Evolutionary conservation across 2,888 invertebrate genomes (phyloP).

Genomic region (Caenorhabditis drosophilae): DNA sequence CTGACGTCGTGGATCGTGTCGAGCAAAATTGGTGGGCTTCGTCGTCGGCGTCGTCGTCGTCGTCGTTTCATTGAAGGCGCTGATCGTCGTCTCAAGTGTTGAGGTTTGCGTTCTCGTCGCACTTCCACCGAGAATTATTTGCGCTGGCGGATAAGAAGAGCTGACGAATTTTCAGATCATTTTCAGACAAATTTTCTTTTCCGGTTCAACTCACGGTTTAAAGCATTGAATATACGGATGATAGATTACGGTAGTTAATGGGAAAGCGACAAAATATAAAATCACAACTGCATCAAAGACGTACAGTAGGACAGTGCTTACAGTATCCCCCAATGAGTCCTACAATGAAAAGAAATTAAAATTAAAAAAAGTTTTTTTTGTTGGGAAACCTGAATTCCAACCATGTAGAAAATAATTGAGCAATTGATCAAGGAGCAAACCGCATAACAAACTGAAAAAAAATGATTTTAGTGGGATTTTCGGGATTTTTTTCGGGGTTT

Average conservation of each 20-base stretch:
- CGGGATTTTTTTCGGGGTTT: no score
- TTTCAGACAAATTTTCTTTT: background rate
- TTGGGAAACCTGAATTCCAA: slow-evolving; percentile 61
- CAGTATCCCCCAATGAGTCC: slow-evolving; percentile 53
- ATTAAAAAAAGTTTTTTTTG: no score
- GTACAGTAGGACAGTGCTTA: slow-evolving; percentile 55
- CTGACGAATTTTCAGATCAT: background rate
- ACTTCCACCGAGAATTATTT: no score
- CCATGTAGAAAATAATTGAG: slow-evolving; percentile 64
- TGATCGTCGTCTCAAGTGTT: slow-evolving; percentile 40
- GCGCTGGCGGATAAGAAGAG: no score
- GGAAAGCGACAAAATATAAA: slow-evolving; percentile 62
- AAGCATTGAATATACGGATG: slow-evolving; percentile 62
- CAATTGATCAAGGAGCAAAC: slow-evolving; percentile 53
- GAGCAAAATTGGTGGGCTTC: slow-evolving; percentile 26
- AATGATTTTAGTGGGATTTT: background rate
- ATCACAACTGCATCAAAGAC: slow-evolving; percentile 59
- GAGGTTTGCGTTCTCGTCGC: slow-evolving; percentile 32
- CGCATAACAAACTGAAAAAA: slow-evolving; percentile 47
- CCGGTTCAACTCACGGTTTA: slow-evolving; percentile 1
- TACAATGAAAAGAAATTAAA: no score
- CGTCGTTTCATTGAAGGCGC: slow-evolving; percentile 31
- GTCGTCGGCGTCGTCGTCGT: slow-evolving; percentile 10
- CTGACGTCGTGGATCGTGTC: slow-evolving; percentile 31
- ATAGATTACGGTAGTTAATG: slow-evolving; percentile 60